Evolutionary conservation across 1,140 invertebrate genomes (phyloP), one percentile per base, ranked within the genome.

Genomic region (Drusus annulatus): DNA sequence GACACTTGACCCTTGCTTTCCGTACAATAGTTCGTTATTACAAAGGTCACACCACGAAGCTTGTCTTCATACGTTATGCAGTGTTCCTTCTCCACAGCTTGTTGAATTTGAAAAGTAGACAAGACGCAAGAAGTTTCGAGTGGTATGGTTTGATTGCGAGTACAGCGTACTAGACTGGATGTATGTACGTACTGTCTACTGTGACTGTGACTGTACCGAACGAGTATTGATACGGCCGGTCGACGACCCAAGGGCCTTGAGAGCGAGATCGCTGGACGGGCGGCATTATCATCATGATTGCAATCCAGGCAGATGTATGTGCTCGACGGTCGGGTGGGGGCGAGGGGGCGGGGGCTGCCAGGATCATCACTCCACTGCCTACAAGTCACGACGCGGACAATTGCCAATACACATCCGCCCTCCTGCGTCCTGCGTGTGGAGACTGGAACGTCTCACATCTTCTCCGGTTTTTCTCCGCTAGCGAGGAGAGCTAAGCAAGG

Each of bases 241-340:
- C 77, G 71, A 78, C 60, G 77, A 78, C 77, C 63, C 65, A 19
- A n/a, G 69, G 77, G 25, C 77, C 77, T 78, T 78, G 77, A 58
- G 23, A 71, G 69, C 63, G 56, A 60, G 77, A 78, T 78, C 50
- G 23, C 63, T 50, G 76, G 63, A 68, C 63, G 63, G 31, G n/a
- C 15, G 28, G 31, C 28, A 68, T 68, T 36, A 68, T 68, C 63
- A 68, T 68, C 50, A 68, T 36, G 31, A 68, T 63, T 52, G 56
- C 56, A 60, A 28, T 68, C 31, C 21, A 54, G 17, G 13, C 58
- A 56, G 51, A 17, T 36, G n/a, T n/a, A n/a, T n/a, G n/a, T n/a
- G n/a, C n/a, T n/a, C n/a, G n/a, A n/a, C n/a, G n/a, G n/a, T n/a
- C n/a, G n/a, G n/a, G n/a, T n/a, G n/a, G 36, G 17, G 56, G 63